Evolutionary conservation across 1,140 invertebrate species (phyloP), one percentile per base, ranked within the genome.

Genomic region (Drosophila elegans): DNA sequence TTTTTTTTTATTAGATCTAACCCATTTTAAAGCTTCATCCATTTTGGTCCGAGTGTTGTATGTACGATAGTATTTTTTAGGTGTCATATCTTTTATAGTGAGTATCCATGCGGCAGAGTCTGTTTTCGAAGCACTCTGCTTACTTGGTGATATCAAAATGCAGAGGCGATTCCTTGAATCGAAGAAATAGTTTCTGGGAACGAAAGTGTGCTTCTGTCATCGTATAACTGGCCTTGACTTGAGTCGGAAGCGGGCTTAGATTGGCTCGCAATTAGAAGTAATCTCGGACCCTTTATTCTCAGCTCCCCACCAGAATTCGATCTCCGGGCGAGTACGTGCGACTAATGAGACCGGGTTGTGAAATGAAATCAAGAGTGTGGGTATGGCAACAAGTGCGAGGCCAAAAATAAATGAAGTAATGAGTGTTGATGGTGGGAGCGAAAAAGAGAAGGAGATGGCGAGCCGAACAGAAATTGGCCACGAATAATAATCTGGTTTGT

Each of bases 331-430:
- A 63, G 39, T 63, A 69, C 71, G 77, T 61, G 73, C 45, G 66
- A 68, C 69, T 86, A 86, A 86, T 86, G 82, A 84, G 71, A 21
- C 34, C 32, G 38, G 51, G 36, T 61, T 84, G 57, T 46, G 56
- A 89, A 88, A 84, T 80, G 84, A 88, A 89, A 88, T 79, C 75
- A 88, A 88, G 68, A 88, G 83, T 84, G 78, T 84, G 78, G 63
- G 59, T 51, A 13, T 34, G 48, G 48, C 48, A 51, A 34, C 52
- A 54, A 68, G 53, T 77, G 56, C 74, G 63, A 78, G 75, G 66
- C 63, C 57, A 53, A 78, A 78, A 78, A 78, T 78, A 77, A 78
- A 57, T 78, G 45, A 52, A 78, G 44, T 62, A 77, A 59, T 69
- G 74, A 69, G 64, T 29, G 48, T 21, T 21, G 16, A 21, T 21